Conservation (phyloP, 1,140 invertebrate species). For the Ditylenchus dipsaci region DNA sequence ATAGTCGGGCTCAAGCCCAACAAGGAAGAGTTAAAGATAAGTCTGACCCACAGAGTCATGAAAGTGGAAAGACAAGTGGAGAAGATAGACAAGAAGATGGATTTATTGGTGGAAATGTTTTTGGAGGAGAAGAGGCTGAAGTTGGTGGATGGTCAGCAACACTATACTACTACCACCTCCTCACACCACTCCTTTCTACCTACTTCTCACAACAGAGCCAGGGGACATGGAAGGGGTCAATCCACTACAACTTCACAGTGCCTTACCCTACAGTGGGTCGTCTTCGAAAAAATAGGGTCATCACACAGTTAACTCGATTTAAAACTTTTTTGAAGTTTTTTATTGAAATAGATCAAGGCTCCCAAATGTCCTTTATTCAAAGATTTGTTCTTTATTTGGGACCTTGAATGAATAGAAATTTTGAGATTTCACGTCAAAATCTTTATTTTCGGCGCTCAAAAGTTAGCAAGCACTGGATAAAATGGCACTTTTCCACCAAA, state of each 20-base stretch:
- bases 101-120: slow-evolving; percentile 84
- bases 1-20: slow-evolving; percentile 82
- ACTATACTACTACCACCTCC: background rate
- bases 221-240: background rate
- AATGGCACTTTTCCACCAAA: no score
- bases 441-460: no score
- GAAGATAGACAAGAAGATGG: slow-evolving; percentile 74
- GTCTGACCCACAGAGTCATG: slow-evolving; percentile 82
- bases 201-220: background rate
- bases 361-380: no score
- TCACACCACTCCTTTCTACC: background rate
- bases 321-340: background rate
- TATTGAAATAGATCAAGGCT: background rate
- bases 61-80: slow-evolving; percentile 88
- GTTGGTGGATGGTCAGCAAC: slow-evolving; percentile 11
- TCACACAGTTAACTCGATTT: background rate
- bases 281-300: background rate
- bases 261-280: background rate
- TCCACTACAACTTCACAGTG: background rate
- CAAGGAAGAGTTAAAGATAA: slow-evolving; percentile 86
- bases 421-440: no score
- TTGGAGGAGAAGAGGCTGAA: slow-evolving; percentile 71
- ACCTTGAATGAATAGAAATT: no score
- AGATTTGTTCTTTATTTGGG: no score
- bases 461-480: no score